A percentile compares a stretch with the other conserved stretches of the same genome.
phyloP scores from a whole-genome alignment of 92 coral and sea anemone species.

The Isaurus tuberculatus region DNA sequence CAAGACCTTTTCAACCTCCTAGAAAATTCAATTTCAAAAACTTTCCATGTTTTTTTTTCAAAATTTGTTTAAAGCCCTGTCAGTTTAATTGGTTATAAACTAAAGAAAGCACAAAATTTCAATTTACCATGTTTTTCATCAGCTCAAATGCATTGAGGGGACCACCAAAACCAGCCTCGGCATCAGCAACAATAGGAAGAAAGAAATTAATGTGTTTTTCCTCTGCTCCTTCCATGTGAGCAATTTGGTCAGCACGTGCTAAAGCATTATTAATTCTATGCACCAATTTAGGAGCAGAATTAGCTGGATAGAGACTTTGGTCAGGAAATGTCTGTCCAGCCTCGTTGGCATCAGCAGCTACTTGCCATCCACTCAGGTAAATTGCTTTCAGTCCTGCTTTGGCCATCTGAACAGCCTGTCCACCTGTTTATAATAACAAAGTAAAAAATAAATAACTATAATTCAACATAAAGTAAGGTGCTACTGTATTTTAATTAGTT shows the following conservation, averaged over 20 bases:
- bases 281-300: conserved; percentile 94
- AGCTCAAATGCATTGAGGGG: conserved; percentile 96
- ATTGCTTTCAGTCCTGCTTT: conserved; percentile 93
- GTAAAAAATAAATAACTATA: background rate
- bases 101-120: background rate
- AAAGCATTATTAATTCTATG: conserved; percentile 97
- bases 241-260: conserved; percentile 92
- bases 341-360: conserved; percentile 93
- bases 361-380: conserved; percentile 99
- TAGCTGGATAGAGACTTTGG: conserved; percentile 95
- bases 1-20: too few relatives aligned
- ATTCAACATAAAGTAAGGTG: background rate
- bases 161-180: conserved; percentile 99
- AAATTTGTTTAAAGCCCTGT: too few relatives aligned
- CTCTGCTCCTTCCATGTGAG: conserved; percentile 92
- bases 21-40: too few relatives aligned
- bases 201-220: conserved; percentile 70
- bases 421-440: conserved; percentile 58
- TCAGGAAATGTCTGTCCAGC: conserved; percentile 97
- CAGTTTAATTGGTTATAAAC: too few relatives aligned
- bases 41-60: too few relatives aligned
- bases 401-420: conserved; percentile 99
- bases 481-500: too few relatives aligned
- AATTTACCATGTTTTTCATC: conserved; percentile 87
- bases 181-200: conserved; percentile 95